phyloP scores from a whole-genome alignment of 64 coral and sea anemone species.

The Actinia equina region DNA sequence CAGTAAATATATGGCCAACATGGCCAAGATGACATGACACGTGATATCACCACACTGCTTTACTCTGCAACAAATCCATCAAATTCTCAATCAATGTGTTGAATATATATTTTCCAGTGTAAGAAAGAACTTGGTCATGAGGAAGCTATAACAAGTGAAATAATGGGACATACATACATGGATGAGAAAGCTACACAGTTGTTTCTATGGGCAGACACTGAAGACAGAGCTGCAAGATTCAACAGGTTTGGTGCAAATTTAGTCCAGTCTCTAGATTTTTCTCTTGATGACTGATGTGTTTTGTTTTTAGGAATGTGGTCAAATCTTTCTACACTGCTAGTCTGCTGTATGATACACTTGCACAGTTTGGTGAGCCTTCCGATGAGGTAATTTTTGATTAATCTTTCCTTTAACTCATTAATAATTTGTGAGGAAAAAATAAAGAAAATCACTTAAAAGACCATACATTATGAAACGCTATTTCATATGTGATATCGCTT shows the following conservation, averaged over 20 bases:
- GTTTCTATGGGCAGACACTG: constrained; percentile 87
- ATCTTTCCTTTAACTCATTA: background rate
- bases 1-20: too few species aligned
- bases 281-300: background rate
- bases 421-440: too few species aligned
- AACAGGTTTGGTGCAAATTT: constrained; percentile 49
- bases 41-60: too few species aligned
- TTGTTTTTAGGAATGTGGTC: constrained; percentile 83
- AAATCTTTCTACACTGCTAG: constrained; percentile 93
- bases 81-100: background rate
- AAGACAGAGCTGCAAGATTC: constrained; percentile 85
- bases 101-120: constrained; percentile 37
- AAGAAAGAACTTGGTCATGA: constrained; percentile 59
- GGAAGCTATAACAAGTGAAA: constrained; percentile 74
- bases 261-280: background rate
- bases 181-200: constrained; percentile 84
- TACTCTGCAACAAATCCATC: too few species aligned
- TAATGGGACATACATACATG: constrained; percentile 72
- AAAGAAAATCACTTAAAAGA: too few species aligned
- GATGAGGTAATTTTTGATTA: constrained; percentile 64
- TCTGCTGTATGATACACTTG: constrained; percentile 82
- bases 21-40: too few species aligned
- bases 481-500: too few species aligned
- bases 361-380: constrained; percentile 84
- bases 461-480: too few species aligned